These are phyloP conservation scores for Salmo trutta DNA, from an alignment of 2,797 vertebrate genomes.

Conservation along the genomic window DNA sequence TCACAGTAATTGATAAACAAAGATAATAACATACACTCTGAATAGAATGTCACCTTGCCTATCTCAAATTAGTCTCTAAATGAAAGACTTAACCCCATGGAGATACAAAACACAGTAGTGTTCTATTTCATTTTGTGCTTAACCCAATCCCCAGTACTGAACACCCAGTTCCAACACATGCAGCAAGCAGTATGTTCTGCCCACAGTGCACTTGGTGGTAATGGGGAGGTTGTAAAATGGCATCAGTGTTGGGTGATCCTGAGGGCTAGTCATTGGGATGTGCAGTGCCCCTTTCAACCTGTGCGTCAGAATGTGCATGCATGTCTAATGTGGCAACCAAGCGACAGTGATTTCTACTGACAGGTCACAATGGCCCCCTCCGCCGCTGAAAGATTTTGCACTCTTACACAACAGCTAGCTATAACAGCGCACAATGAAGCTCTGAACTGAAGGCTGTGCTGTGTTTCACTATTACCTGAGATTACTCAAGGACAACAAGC, in stretches of 20 bases:
- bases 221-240: slow-evolving; percentile 42
- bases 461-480: slow-evolving; percentile 51
- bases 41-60: slow-evolving; percentile 4
- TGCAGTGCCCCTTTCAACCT: slow-evolving; percentile 54
- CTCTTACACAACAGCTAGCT: slow-evolving; percentile 45
- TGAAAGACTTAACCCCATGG: neutral
- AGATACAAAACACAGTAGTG: neutral
- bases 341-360: slow-evolving; percentile 67
- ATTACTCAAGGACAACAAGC: slow-evolving; percentile 48
- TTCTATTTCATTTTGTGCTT: neutral
- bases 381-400: slow-evolving; percentile 57
- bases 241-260: slow-evolving; percentile 41
- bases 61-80: slow-evolving; percentile 1
- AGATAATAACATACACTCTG: neutral
- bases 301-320: slow-evolving; percentile 64
- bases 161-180: neutral
- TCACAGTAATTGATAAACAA: neutral
- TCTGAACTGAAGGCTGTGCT: slow-evolving; percentile 29
- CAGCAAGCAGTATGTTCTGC: neutral
- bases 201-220: slow-evolving; percentile 14
- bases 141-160: neutral
- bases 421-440: slow-evolving; percentile 18
- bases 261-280: slow-evolving; percentile 54
- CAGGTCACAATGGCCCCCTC: slow-evolving; percentile 62
- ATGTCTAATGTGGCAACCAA: slow-evolving; percentile 55